Evolutionary conservation across 2,888 invertebrate species (phyloP), one percentile per base, ranked within the genome.

Genomic region (Melanargia galathea): DNA sequence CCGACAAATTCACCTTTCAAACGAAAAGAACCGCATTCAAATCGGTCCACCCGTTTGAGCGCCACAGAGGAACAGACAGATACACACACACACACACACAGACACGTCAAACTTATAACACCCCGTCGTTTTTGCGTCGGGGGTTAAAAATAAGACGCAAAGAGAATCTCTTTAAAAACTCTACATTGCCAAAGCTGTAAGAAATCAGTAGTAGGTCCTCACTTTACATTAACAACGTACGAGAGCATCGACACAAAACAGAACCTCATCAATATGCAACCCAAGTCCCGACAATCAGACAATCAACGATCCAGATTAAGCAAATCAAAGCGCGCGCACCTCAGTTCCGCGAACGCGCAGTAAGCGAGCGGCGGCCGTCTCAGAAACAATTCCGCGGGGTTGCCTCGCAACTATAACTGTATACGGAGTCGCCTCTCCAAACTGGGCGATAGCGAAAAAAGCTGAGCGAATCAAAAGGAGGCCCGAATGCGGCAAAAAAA

Each of bases 371-470:
- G 43, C 33, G 71, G 76, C 76, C 77, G 75, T 82, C 87, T 87
- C 87, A 86, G 87, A 87, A 87, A 87, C 88, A 86, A 90, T 89
- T 83, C 87, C 76, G 80, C 86, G 89, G 89, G 89, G 87, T 88
- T 85, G 86, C 89, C 88, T 87, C 81, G 81, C 81, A 76, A 76
- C 74, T 82, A 74, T 87, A 90, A 90, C 90, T 90, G 90, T 90
- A 86, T 90, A 90, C 80, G 90, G 90, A 85, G 84, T 84, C 81
- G 84, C 78, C 80, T 78, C 70, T 72, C 90, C 90, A 89, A 86
- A 90, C 79, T 79, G 78, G 86, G 87, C 83, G 80, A 77, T 79
- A 74, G 78, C 79, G 83, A 86, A 90, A 90, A 90, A 90, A 71
- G 64, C 54, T 68, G 64, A 69, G 66, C 66, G 68, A 66, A 65